Evolutionary conservation across 2,888 invertebrate genomes (phyloP).

Genomic region (Acronicta psi): DNA sequence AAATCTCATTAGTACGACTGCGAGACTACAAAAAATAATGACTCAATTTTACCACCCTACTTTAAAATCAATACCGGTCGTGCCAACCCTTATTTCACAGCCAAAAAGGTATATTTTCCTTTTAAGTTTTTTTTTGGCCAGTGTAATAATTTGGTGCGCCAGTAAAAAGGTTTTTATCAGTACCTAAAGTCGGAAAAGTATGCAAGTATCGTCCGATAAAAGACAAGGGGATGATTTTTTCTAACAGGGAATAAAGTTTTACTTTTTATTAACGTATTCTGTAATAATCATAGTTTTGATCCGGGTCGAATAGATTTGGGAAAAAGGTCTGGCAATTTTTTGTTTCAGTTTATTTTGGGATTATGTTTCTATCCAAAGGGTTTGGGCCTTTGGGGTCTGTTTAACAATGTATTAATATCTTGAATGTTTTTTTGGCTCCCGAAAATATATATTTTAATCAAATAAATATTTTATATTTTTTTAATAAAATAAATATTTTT

Average conservation of each 20-base stretch:
- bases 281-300: constrained; percentile 19
- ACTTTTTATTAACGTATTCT: constrained; percentile 12
- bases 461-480: no score
- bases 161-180: constrained; percentile 51
- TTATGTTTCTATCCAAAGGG: constrained; percentile 2
- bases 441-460: no score
- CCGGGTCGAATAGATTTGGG: constrained; percentile 1
- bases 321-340: constrained; percentile 12
- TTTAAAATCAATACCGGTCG: constrained; percentile 3
- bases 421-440: no score
- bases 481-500: no score
- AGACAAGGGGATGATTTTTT: constrained; percentile 31
- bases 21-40: constrained; percentile 79
- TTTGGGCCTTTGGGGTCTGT: neutral
- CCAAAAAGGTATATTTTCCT: constrained; percentile 17
- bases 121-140: neutral
- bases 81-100: constrained; percentile 21
- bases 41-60: constrained; percentile 58
- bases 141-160: constrained; percentile 39
- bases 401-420: constrained; percentile 2
- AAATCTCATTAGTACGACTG: constrained; percentile 77
- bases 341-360: constrained; percentile 16
- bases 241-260: constrained; percentile 11
- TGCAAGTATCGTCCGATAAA: constrained; percentile 33
- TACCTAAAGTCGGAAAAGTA: constrained; percentile 37